Conservation (phyloP, 2,113 vertebrate species). For the Serinus canaria region DNA sequence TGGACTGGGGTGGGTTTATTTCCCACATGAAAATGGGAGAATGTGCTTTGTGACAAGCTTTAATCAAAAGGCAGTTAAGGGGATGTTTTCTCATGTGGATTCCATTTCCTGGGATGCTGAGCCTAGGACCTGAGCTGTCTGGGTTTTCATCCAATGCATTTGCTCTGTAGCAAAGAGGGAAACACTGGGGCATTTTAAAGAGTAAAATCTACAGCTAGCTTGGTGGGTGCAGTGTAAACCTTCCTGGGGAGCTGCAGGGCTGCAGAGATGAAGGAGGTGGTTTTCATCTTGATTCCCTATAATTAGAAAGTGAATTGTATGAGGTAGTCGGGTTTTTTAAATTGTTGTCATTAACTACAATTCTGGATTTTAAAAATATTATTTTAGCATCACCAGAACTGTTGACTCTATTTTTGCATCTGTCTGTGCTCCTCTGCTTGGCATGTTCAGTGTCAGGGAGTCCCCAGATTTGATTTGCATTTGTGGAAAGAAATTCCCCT, state of each 20-base stretch:
- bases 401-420: background rate
- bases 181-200: background rate
- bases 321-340: background rate
- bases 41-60: background rate
- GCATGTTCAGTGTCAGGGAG: background rate
- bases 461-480: background rate
- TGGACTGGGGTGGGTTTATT: background rate
- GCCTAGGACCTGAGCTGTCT: background rate
- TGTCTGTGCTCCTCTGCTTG: background rate
- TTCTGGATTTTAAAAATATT: background rate
- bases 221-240: background rate
- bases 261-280: background rate
- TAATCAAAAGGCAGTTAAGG: slow-evolving; percentile 36
- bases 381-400: background rate
- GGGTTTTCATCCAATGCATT: background rate
- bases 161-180: background rate
- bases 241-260: background rate
- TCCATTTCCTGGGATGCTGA: slow-evolving; percentile 43
- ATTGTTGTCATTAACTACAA: background rate
- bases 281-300: background rate
- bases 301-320: background rate
- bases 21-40: background rate
- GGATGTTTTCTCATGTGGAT: slow-evolving; percentile 56
- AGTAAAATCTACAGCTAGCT: background rate
- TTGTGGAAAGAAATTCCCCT: background rate